Evolutionary conservation across 2,113 vertebrate species (phyloP).

Genomic region (Ochotona curzoniae): DNA sequence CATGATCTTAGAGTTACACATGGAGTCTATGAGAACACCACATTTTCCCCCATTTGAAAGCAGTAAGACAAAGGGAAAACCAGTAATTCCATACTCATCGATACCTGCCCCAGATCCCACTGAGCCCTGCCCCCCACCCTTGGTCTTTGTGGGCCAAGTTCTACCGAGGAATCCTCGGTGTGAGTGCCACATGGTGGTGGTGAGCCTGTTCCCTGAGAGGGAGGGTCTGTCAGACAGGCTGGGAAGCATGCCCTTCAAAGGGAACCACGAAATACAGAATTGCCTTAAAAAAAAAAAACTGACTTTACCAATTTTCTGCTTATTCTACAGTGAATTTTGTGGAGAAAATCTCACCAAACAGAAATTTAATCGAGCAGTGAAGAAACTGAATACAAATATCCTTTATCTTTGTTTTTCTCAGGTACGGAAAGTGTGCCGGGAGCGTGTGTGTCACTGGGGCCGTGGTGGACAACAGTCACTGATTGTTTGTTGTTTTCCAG

Average conservation of each 20-base stretch:
- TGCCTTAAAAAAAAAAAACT: neutral
- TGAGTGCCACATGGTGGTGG: neutral
- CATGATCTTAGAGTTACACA: neutral
- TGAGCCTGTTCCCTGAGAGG: neutral
- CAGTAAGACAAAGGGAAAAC: neutral
- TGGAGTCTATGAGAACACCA: neutral
- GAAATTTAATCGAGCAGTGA: conserved; percentile 96
- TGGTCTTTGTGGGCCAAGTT: no score
- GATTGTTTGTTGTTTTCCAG: conserved; percentile 80
- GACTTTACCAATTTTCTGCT: conserved; percentile 5
- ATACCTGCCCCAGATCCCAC: neutral
- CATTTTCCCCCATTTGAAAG: neutral
- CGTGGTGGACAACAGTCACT: conserved; percentile 59
- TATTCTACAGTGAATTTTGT: conserved; percentile 94
- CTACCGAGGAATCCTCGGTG: no score
- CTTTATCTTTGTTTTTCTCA: conserved; percentile 99
- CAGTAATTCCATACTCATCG: neutral
- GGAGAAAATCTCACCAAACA: conserved; percentile 96
- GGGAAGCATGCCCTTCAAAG: neutral
- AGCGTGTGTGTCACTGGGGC: conserved; percentile 47
- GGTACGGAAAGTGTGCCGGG: conserved; percentile 84
- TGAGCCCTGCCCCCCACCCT: neutral
- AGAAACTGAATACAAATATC: conserved; percentile 97
- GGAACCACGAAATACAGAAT: neutral
- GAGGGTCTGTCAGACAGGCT: neutral